These are phyloP conservation scores for Leptopilina drosophilae DNA, from an alignment of 2,888 invertebrate genomes.

Conservation along the genomic window DNA sequence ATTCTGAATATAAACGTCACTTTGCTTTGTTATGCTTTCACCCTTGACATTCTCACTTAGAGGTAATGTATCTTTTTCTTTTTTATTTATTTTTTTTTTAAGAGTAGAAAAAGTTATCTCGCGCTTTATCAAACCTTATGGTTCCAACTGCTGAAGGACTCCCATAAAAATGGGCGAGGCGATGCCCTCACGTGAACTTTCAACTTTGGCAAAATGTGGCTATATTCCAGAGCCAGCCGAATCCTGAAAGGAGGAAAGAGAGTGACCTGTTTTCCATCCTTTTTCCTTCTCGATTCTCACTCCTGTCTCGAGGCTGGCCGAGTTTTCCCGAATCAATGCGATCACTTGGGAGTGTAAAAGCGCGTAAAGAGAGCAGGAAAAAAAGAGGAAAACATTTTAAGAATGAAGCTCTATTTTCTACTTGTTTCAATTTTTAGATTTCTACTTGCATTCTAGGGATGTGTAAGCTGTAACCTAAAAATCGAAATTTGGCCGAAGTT, in stretches of 20 bases:
- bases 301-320: conserved; percentile 31
- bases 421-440: background rate
- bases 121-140: background rate
- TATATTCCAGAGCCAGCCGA: conserved; percentile 64
- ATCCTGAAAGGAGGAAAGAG: conserved; percentile 67
- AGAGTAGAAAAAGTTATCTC: background rate
- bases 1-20: conserved; percentile 8
- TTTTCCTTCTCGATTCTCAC: conserved; percentile 51
- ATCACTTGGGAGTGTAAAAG: conserved; percentile 38
- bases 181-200: conserved; percentile 72
- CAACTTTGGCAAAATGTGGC: conserved; percentile 69
- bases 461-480: background rate
- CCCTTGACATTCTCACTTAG: background rate
- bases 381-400: conserved; percentile 35
- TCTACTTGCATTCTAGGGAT: background rate
- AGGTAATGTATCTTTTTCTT: background rate
- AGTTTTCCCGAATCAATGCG: conserved; percentile 39
- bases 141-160: background rate
- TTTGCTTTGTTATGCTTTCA: background rate
- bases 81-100: too few species aligned
- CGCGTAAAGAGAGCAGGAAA: background rate
- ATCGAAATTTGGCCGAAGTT: background rate
- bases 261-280: conserved; percentile 72
- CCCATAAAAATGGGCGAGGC: conserved; percentile 72
- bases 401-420: background rate